These are phyloP conservation scores for Polyommatus iphigenia DNA, from an alignment of 2,888 invertebrate genomes.

Conservation along the genomic window DNA sequence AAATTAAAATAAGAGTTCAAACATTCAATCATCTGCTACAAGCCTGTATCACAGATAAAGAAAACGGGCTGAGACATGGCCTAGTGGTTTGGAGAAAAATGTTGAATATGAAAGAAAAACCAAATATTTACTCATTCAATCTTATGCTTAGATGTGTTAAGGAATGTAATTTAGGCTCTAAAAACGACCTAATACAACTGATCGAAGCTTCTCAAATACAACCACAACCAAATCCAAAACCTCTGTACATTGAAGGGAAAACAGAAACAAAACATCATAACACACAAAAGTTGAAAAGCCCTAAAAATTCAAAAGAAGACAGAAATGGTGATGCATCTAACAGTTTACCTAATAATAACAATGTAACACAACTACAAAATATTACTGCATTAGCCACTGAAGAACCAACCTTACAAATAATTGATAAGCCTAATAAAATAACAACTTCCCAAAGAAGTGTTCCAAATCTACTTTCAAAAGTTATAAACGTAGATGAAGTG, in stretches of 20 bases:
- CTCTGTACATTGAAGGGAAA: not conserved
- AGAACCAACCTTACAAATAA: conserved; percentile 32
- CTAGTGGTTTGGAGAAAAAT: conserved; percentile 93
- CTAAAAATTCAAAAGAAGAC: not conserved
- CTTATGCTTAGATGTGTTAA: conserved; percentile 88
- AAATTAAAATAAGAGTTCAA: conserved; percentile 81
- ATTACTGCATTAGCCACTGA: not conserved
- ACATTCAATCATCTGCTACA: conserved; percentile 91
- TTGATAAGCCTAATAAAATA: conserved; percentile 35
- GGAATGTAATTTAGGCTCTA: conserved; percentile 89
- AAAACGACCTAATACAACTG: conserved; percentile 78
- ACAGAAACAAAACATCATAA: not conserved
- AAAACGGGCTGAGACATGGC: conserved; percentile 90
- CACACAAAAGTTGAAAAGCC: not conserved
- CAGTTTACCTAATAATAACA: not conserved
- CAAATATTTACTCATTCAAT: conserved; percentile 88
- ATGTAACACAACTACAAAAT: not conserved
- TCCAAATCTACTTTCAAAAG: conserved; percentile 84
- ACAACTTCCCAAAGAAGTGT: conserved; percentile 50
- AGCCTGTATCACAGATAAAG: conserved; percentile 89
- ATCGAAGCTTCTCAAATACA: conserved; percentile 58
- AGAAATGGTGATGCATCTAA: not conserved
- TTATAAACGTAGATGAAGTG: conserved; percentile 82
- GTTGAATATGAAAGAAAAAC: conserved; percentile 82
- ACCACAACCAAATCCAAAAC: conserved; percentile 42